Base-by-base conservation (phyloP, 1,140 invertebrate species). In the Papilio glaucus region DNA sequence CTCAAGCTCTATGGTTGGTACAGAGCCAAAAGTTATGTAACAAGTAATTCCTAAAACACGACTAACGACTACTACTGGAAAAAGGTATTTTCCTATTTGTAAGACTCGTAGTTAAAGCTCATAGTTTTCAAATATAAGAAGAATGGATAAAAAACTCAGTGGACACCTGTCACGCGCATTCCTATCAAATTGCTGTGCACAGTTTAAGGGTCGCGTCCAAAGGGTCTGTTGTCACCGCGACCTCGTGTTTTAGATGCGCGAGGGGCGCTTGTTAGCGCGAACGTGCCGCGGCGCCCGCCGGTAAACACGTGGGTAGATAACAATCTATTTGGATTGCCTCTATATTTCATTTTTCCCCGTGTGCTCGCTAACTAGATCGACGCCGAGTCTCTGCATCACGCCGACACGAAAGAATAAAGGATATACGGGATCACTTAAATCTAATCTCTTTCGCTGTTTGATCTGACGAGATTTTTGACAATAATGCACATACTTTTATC, bases 241-340 rank as follows among this genome's bases (percentile, higher is more conserved):
- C 75, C 81, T 70, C 79, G 75, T 85, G 85, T 84, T 82, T 79
- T 81, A 84, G 74, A 74, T 72, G 72, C 75, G 77, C 75, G 81
- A 81, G 81, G 77, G 83, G 80, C 76, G 79, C 89, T 90, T 91
- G 90, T 92, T 92, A 92, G 88, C 82, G 86, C 79, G 88, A 87
- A 91, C 91, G 90, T 91, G 90, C 85, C 86, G 82, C 84, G 86
- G 76, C 83, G 86, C 80, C 75, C 85, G 81, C 88, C 89, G 83
- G 91, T 88, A 93, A 93, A 93, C 91, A 93, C 88, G 91, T 90
- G 91, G 90, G 90, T 90, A 89, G 93, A 94, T 94, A 93, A 93
- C 91, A 89, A 94, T 94, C 92, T 91, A 90, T 92, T 92, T 90
- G 92, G 87, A 93, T 94, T 94, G 93, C 89, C 86, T 90, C 90